Percentiles rank a stretch among this genome's conserved stretches.
phyloP scores from a whole-genome alignment of 1,140 invertebrate species.

The Drosophila ambigua region DNA sequence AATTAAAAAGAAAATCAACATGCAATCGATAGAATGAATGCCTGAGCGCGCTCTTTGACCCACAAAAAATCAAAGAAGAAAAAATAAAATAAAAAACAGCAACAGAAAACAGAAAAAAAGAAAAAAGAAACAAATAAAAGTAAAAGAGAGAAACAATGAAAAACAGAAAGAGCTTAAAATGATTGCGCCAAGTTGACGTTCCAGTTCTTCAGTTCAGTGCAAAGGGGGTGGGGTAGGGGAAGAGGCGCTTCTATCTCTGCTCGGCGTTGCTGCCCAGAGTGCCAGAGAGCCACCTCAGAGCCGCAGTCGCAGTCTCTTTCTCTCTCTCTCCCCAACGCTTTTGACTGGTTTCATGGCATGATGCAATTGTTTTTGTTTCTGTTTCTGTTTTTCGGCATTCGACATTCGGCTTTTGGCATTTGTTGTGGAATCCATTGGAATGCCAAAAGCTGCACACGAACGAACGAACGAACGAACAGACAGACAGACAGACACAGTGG shows the following conservation, averaged over 20 bases:
- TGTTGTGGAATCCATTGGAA: conserved; percentile 69
- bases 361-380: conserved; percentile 60
- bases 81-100: conserved; percentile 6
- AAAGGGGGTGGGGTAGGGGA: not conserved
- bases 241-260: not conserved
- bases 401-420: conserved; percentile 66
- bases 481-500: not conserved
- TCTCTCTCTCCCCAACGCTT: conserved; percentile 30
- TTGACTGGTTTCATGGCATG: conserved; percentile 64
- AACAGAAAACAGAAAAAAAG: too few species aligned
- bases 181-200: conserved; percentile 71
- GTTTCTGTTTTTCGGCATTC: conserved; percentile 27
- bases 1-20: not conserved
- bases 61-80: conserved; percentile 38
- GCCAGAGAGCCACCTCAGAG: too few species aligned
- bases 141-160: conserved; percentile 27
- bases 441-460: conserved; percentile 39
- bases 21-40: conserved; percentile 22
- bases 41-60: conserved; percentile 45
- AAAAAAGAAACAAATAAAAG: conserved; percentile 11
- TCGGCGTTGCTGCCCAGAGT: too few species aligned
- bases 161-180: conserved; percentile 56
- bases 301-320: too few species aligned
- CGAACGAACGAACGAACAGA: not conserved
- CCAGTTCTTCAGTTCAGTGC: conserved; percentile 57